These are phyloP conservation scores for Oscheius sp. DNA, from an alignment of 2,888 invertebrate species.

Conservation along the genomic window DNA sequence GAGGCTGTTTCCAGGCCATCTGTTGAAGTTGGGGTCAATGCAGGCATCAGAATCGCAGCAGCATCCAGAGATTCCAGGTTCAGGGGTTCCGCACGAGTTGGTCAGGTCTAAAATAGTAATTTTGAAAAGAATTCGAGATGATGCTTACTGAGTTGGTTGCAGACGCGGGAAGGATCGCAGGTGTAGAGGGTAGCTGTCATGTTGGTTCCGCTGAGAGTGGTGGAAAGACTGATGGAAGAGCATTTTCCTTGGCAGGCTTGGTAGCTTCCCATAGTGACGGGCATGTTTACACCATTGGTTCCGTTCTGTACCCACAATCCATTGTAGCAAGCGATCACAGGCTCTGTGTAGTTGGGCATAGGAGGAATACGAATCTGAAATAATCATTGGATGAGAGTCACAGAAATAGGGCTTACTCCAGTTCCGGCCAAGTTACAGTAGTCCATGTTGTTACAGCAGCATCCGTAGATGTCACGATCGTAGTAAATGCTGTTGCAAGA, in stretches of 20 bases:
- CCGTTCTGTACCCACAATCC: constrained; percentile 50
- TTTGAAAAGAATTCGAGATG: background rate
- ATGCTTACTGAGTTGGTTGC: constrained; percentile 26
- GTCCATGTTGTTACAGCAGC: constrained; percentile 54
- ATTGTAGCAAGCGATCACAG: constrained; percentile 54
- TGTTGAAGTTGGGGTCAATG: constrained; percentile 46
- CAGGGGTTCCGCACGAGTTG: constrained; percentile 31
- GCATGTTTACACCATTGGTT: background rate
- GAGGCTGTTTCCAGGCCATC: constrained; percentile 73
- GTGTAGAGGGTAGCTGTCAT: constrained; percentile 32
- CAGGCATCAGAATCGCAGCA: constrained; percentile 54
- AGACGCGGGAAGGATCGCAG: constrained; percentile 38
- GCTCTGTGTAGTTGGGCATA: constrained; percentile 41
- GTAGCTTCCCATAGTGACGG: background rate
- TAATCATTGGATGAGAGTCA: constrained; percentile 38
- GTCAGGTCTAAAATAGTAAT: constrained; percentile 17
- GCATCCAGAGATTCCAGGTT: constrained; percentile 45
- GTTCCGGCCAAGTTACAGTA: constrained; percentile 48
- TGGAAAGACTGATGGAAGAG: constrained; percentile 38
- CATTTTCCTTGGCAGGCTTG: constrained; percentile 50
- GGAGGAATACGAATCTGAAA: constrained; percentile 38
- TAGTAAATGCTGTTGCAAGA: constrained; percentile 41
- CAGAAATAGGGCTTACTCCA: constrained; percentile 40
- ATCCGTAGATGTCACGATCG: constrained; percentile 45
- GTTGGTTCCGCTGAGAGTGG: constrained; percentile 22